A percentile compares a stretch with the other conserved stretches of the same genome.
Conservation (phyloP, 1,140 invertebrate genomes). For the Aphaenogaster ashmeadi region DNA sequence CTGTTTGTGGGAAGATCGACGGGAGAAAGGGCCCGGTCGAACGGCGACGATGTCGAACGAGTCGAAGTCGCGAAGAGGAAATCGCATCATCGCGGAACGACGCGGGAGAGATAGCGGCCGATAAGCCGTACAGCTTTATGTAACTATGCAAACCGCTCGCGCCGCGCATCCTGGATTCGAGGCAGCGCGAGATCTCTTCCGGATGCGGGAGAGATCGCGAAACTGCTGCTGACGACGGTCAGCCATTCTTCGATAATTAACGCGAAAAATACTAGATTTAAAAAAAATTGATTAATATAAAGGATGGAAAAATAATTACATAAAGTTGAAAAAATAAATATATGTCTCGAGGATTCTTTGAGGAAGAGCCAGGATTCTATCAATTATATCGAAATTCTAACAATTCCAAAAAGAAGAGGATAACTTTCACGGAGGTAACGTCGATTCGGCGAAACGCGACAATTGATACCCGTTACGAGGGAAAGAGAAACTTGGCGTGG, state of each 20-base stretch:
- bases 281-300: conserved; percentile 44
- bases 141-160: conserved; percentile 45
- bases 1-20: conserved; percentile 61
- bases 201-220: not conserved
- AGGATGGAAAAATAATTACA: not conserved
- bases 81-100: conserved; percentile 67
- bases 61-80: conserved; percentile 57
- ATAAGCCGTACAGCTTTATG: conserved; percentile 67
- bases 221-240: not conserved
- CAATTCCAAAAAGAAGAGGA: not conserved
- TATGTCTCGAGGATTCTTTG: not conserved
- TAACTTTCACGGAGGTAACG: not conserved
- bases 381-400: not conserved
- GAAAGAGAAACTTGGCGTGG: conserved; percentile 9
- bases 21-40: conserved; percentile 45
- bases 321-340: not conserved
- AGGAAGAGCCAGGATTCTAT: not conserved
- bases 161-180: conserved; percentile 35
- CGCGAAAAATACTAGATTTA: not conserved
- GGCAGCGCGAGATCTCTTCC: conserved; percentile 1
- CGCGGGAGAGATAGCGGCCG: conserved; percentile 59
- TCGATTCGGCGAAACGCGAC: not conserved
- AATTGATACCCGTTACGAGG: not conserved
- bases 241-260: not conserved
- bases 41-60: conserved; percentile 23